A percentile compares a stretch with the other conserved stretches of the same genome.
Conservation (phyloP, 2,888 invertebrate genomes). For the Conchocele bisecta region DNA sequence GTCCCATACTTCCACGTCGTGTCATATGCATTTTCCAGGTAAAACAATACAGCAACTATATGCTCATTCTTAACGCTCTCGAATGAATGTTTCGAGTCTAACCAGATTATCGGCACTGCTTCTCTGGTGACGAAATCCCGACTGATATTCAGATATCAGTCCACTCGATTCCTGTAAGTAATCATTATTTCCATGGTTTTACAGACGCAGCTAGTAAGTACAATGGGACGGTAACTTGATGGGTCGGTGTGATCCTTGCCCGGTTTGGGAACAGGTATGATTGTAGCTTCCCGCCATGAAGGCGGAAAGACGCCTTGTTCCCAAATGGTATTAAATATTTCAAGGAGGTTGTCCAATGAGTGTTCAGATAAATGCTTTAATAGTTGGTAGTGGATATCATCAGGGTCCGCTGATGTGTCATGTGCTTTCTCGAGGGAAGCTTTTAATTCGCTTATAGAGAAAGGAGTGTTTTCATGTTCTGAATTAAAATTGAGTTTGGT, state of each 20-base stretch:
- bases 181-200: slow-evolving; percentile 67
- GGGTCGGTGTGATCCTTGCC: slow-evolving; percentile 50
- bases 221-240: slow-evolving; percentile 64
- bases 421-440: background rate
- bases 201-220: slow-evolving; percentile 66
- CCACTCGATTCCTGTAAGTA: slow-evolving; percentile 54
- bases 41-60: slow-evolving; percentile 56
- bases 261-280: slow-evolving; percentile 55
- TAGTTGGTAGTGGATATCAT: slow-evolving; percentile 36
- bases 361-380: slow-evolving; percentile 10
- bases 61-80: slow-evolving; percentile 51
- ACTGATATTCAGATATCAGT: slow-evolving; percentile 45
- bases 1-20: slow-evolving; percentile 40
- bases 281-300: slow-evolving; percentile 37
- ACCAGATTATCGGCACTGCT: slow-evolving; percentile 45
- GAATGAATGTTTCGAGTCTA: slow-evolving; percentile 52
- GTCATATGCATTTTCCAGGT: slow-evolving; percentile 32
- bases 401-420: slow-evolving; percentile 28
- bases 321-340: slow-evolving; percentile 45
- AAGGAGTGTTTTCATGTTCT: background rate
- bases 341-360: background rate
- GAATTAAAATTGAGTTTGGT: slow-evolving; percentile 12
- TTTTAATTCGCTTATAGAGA: background rate
- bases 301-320: slow-evolving; percentile 31
- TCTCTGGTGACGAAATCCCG: slow-evolving; percentile 46